Evolutionary conservation across 2,797 vertebrate species (phyloP).

Genomic region (Cossypha heuglini): DNA sequence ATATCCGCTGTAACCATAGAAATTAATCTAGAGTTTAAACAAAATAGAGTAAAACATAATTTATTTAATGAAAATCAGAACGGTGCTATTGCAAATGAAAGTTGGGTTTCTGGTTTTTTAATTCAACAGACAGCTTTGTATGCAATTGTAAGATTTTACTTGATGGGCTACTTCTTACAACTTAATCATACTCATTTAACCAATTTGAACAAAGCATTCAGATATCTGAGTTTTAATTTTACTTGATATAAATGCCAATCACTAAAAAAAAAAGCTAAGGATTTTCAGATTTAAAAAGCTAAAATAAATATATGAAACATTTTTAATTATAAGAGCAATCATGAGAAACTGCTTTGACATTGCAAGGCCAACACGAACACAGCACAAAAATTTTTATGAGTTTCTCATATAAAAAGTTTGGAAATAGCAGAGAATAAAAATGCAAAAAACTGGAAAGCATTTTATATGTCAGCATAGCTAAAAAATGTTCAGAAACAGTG

Average conservation of each 20-base stretch:
- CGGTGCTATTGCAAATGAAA: conserved; percentile 60
- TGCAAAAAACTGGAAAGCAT: neutral
- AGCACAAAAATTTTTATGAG: neutral
- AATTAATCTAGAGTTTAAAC: conserved; percentile 73
- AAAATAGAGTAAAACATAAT: conserved; percentile 66
- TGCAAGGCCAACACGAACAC: neutral
- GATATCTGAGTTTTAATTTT: neutral
- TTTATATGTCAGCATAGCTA: neutral
- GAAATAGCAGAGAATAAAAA: neutral
- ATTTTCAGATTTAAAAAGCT: neutral
- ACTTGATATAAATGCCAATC: neutral
- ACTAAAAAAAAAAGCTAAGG: neutral
- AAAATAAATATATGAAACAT: neutral
- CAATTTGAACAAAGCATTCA: conserved; percentile 20
- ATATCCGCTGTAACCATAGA: conserved; percentile 71
- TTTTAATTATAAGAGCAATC: neutral
- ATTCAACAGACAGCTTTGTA: conserved; percentile 45
- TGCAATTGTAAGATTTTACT: conserved; percentile 18
- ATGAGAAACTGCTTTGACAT: neutral
- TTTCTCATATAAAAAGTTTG: neutral
- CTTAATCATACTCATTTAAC: conserved; percentile 36
- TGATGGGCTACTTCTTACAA: conserved; percentile 62
- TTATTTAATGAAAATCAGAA: conserved; percentile 78
- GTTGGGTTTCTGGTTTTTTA: neutral
- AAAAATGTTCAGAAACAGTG: neutral